These are phyloP conservation scores for Zosterops lateralis DNA, from an alignment of 2,113 vertebrate species.

Conservation along the genomic window DNA sequence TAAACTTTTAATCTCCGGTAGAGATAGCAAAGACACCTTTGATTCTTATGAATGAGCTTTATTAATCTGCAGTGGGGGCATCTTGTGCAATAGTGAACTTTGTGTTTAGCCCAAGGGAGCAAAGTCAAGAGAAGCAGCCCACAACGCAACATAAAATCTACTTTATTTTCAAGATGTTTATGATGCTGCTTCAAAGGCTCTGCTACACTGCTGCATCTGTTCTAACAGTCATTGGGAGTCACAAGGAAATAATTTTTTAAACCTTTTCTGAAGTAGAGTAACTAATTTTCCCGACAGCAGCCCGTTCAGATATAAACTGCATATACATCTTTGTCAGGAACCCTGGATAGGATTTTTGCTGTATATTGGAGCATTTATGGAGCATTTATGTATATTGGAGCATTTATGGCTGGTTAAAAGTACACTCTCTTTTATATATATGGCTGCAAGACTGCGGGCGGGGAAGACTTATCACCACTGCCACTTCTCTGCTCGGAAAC, in stretches of 20 bases:
- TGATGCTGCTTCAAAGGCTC: not conserved
- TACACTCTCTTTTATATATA: fast-evolving
- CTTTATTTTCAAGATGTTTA: not conserved
- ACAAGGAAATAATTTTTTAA: not conserved
- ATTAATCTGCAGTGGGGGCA: not conserved
- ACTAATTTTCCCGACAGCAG: not conserved
- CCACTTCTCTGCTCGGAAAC: not conserved
- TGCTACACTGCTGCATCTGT: fast-evolving
- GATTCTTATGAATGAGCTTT: not conserved
- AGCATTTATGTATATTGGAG: too few species aligned
- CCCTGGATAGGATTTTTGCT: not conserved
- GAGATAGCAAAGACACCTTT: not conserved
- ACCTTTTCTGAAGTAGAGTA: not conserved
- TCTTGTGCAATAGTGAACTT: not conserved
- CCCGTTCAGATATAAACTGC: not conserved
- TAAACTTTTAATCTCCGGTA: not conserved
- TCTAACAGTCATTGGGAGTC: not conserved
- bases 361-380: not conserved
- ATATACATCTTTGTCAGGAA: not conserved
- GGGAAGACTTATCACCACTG: fast-evolving
- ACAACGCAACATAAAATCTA: not conserved
- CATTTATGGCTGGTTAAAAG: not conserved
- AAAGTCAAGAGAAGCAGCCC: not conserved
- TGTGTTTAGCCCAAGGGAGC: not conserved
- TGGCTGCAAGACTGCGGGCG: not conserved